These are phyloP conservation scores for Amblyornis subalaris DNA, from an alignment of 2,113 vertebrate genomes.

Conservation along the genomic window DNA sequence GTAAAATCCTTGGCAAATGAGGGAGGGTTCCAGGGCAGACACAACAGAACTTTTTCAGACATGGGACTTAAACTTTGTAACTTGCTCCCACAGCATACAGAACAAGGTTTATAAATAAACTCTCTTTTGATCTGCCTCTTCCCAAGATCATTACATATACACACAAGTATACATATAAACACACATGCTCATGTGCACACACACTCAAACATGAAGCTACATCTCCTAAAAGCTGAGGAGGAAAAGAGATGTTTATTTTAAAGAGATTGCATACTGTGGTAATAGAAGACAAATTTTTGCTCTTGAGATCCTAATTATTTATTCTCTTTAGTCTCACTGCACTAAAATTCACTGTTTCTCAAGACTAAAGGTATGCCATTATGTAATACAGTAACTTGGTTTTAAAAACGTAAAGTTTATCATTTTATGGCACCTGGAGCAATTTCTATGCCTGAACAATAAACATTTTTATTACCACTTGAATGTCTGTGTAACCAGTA, in stretches of 20 bases:
- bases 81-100: neutral
- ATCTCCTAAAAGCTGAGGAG: neutral
- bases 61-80: neutral
- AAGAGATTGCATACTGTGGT: neutral
- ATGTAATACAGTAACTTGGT: neutral
- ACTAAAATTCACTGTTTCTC: neutral
- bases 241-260: neutral
- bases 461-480: neutral
- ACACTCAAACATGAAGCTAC: neutral
- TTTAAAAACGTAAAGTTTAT: neutral
- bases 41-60: neutral
- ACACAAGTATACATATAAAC: neutral
- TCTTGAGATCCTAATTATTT: neutral
- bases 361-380: neutral
- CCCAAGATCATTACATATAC: accelerated
- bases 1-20: neutral
- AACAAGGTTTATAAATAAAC: neutral
- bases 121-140: neutral
- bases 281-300: neutral
- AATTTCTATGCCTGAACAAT: neutral
- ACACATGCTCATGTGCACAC: neutral
- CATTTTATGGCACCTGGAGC: neutral
- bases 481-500: neutral
- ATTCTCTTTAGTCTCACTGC: neutral
- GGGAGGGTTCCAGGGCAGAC: neutral